Evolutionary conservation across 1,140 invertebrate genomes (phyloP), one percentile per base, ranked within the genome.

Genomic region (Brachionus koreanus): DNA sequence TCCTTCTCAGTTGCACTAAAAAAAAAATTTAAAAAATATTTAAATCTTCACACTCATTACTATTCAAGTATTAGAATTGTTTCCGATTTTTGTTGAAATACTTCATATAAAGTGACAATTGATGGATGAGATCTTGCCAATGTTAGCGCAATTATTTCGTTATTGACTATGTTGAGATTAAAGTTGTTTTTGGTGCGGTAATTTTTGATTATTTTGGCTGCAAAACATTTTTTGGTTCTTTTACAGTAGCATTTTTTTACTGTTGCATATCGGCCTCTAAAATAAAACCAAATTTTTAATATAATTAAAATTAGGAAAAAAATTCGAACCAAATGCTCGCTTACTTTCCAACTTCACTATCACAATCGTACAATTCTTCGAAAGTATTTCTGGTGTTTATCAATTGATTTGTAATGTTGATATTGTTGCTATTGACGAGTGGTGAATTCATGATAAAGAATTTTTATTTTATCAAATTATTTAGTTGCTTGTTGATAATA

Each of bases 191-290:
- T 79, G 9, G 46, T 61, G 13, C 76, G 49, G 39, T 39, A 79
- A 5, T 82, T 82, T 82, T 82, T 82, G 6, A 82, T 82, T 69
- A 82, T 69, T 67, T 82, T 82, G 10, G 79, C 79, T 4, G 79
- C 79, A 37, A 25, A 82, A 12, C 16, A 65, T 82, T 82, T 65
- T 5, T 69, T 25, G n/a, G 79, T 25, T 42, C 46, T 12, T n/a
- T 43, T 82, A 25, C 57, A 65, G 12, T 67, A 43, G 19, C 79
- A 82, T 82, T 82, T 69, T 67, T 69, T 82, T 33, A 82, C 79
- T 19, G 79, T 43, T 13, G 79, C 57, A 13, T 65, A 82, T 23
- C 79, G 37, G n/a, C 79, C 79, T 16, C 79, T 82, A 19, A 29
- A 63, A n/a, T n/a, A n/a, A n/a, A n/a, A n/a, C n/a, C n/a, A n/a